Evolutionary conservation across 2,113 vertebrate species (phyloP), one percentile per base, ranked within the genome.

Genomic region (Amphiprion percula): DNA sequence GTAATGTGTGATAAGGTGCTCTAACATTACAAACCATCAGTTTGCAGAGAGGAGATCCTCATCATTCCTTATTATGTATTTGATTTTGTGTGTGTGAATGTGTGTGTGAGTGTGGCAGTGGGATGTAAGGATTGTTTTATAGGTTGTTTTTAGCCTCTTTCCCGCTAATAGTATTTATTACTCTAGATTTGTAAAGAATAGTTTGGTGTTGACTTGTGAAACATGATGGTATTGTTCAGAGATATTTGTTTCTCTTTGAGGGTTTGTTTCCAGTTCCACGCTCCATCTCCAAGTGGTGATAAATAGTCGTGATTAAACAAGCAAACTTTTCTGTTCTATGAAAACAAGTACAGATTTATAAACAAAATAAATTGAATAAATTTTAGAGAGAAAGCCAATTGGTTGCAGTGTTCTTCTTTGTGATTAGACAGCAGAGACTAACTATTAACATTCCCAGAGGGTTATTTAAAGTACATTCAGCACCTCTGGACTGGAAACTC

Each of bases 101-200:
- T 56, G 52, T 74, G 58, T 56, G 52, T 60, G 75, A 69, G 60
- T 10, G 70, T 84, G 77, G 73, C 5, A 66, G 55, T 83, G 74
- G 75, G 63, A 78, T 80, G 56, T 74, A 76, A 82, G 47, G 28
- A 39, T 67, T 68, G 56, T 74, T 80, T 80, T 68, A 24, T 41
- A 12, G 6, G 10, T 82, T 79, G 5, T 10, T 82, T 81, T 79
- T 74, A 85, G 65, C 75, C 54, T 79, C 80, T 77, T 83, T 90
- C 80, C 75, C 91, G 90, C 77, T 79, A 24, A 90, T 91, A 92
- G 88, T 95, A 95, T 95, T 95, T 95, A 95, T 95, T 94, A 87
- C 79, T 92, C 80, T 90, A 82, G 74, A 82, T 90, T 90, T 89
- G 88, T 90, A 82, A 91, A 92, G 72, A 88, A 70, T 76, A 68